Evolutionary conservation across 2,797 vertebrate genomes (phyloP).

Genomic region (Sebastes iracundus): DNA sequence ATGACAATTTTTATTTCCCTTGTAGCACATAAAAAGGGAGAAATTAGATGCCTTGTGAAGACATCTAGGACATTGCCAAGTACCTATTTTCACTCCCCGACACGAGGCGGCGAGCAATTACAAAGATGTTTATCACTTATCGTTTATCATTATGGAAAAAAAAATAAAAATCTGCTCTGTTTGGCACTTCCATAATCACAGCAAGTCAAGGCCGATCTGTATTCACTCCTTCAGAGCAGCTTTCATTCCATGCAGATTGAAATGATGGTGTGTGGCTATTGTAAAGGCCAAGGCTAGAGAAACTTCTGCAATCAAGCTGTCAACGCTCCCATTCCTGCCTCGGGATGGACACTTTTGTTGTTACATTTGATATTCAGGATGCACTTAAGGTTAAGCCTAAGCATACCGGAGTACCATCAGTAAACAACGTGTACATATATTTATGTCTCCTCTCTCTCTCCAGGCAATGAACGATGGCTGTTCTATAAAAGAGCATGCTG

Average conservation of each 20-base stretch:
- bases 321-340: constrained; percentile 37
- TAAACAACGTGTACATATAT: constrained; percentile 7
- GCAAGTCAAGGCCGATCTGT: constrained; percentile 54
- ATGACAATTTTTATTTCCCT: constrained; percentile 54
- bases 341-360: constrained; percentile 17
- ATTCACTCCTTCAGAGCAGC: constrained; percentile 44
- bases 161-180: neutral
- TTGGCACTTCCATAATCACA: constrained; percentile 54
- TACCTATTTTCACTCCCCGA: constrained; percentile 46
- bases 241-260: constrained; percentile 52
- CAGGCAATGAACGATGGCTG: neutral
- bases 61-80: constrained; percentile 41
- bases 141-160: constrained; percentile 42
- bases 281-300: constrained; percentile 41
- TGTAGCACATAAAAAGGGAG: constrained; percentile 46
- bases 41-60: constrained; percentile 48
- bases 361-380: constrained; percentile 46
- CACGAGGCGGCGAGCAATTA: constrained; percentile 49
- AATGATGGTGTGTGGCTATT: constrained; percentile 49
- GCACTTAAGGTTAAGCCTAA: constrained; percentile 16
- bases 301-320: constrained; percentile 66
- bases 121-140: constrained; percentile 62
- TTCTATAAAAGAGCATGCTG: neutral
- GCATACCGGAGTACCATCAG: neutral
- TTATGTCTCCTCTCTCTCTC: neutral